Conservation (phyloP, 2,113 vertebrate species). For the Aplodontia rufa region DNA sequence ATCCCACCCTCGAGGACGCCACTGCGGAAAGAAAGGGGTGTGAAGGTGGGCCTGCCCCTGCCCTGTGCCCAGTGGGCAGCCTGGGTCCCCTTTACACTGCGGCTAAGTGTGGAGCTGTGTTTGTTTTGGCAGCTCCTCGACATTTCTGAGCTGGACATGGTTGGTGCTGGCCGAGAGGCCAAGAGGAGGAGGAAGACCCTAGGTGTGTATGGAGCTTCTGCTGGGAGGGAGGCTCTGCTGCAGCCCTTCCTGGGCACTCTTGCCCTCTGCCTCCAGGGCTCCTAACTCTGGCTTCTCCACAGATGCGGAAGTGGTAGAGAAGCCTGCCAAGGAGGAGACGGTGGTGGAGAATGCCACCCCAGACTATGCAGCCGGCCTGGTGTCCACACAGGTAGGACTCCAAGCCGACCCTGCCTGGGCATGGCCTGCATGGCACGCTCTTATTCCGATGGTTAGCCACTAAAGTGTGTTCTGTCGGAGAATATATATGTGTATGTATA, state of each 20-base stretch:
- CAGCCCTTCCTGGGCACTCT: no score
- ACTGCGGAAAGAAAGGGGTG: slow-evolving; percentile 95
- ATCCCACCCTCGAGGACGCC: slow-evolving; percentile 94
- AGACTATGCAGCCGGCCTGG: slow-evolving; percentile 97
- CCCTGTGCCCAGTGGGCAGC: no score
- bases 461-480: accelerated
- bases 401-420: accelerated
- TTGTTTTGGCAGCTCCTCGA: slow-evolving; percentile 89
- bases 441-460: accelerated
- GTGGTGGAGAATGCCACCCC: background rate
- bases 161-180: slow-evolving; percentile 95
- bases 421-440: accelerated
- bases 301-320: background rate
- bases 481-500: accelerated
- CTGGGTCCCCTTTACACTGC: accelerated
- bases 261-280: no score
- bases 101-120: background rate
- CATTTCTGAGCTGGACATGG: slow-evolving; percentile 94
- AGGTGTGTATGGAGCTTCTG: slow-evolving; percentile 82
- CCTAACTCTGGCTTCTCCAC: no score
- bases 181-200: slow-evolving; percentile 97
- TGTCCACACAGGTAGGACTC: slow-evolving; percentile 93
- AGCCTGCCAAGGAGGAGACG: background rate
- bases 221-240: background rate
- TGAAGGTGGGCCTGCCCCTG: slow-evolving; percentile 88